A percentile compares a stretch with the other conserved stretches of the same genome.
Conservation (phyloP, 2,797 vertebrate species). For the Paramormyrops hopkinsi region DNA sequence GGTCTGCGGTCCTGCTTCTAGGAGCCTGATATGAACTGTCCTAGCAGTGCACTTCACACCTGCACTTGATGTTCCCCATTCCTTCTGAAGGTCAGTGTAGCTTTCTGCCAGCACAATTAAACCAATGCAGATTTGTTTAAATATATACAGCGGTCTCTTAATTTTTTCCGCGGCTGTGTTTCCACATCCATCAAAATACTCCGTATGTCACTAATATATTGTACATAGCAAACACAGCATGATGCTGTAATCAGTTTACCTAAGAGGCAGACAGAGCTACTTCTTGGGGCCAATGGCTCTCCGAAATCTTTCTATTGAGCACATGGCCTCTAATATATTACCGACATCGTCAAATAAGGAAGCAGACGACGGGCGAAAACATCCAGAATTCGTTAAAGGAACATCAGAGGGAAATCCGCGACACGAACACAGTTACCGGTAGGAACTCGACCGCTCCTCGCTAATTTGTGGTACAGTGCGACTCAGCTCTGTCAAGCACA, state of each 20-base stretch:
- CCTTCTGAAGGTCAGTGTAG: not conserved
- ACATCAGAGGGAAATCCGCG: not conserved
- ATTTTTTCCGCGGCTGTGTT: too few species aligned
- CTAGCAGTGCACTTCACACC: not conserved
- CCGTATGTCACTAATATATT: not conserved
- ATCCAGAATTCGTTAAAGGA: not conserved
- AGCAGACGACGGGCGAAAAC: not conserved
- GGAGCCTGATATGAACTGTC: not conserved
- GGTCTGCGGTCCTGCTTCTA: not conserved
- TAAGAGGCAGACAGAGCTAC: not conserved
- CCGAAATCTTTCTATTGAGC: not conserved
- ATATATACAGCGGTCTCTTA: not conserved
- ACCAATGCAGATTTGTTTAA: not conserved
- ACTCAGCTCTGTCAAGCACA: constrained; percentile 26
- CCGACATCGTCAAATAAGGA: not conserved
- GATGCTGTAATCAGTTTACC: not conserved
- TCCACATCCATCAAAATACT: not conserved
- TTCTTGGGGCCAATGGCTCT: not conserved
- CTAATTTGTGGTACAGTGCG: not conserved
- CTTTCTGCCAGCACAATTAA: not conserved
- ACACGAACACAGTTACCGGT: too few species aligned
- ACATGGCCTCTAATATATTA: not conserved
- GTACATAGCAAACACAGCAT: not conserved
- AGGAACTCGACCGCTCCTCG: not conserved
- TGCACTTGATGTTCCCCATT: not conserved